Evolutionary conservation across 2,888 invertebrate species (phyloP), one percentile per base, ranked within the genome.

Genomic region (Venustoraphidia nigricollis): DNA sequence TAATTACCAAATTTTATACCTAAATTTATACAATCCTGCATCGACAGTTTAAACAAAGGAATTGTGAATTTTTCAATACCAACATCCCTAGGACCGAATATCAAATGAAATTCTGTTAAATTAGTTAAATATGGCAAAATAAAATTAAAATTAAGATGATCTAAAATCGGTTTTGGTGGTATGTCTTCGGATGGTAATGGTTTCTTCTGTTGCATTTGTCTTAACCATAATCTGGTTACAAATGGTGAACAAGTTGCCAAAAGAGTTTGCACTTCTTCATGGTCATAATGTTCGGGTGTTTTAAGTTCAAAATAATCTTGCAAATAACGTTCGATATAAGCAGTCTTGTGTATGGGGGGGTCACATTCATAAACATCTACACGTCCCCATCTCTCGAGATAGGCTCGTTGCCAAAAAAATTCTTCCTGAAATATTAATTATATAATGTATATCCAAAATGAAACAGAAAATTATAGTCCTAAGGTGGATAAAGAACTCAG

Each of bases 381-480:
- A 54, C 38, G 46, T 6, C 62, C 61, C 55, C 62, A 68, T 36
- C 61, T 57, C 17, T 58, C 59, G 2, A 51, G 48, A 59, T 67
- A 77, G 55, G 73, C 69, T 46, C 79, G 68, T 58, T 75, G 66
- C 81, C 82, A 82, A 61, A 79, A 82, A 60, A 73, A 70, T 57
- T 81, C 79, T 53, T 78, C 70, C 66, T 59, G 45, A 9, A 53
- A 48, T 17, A 17, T 17, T 17, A 17, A 17, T 17, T 17, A 17
- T 17, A 17, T 3, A 17, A 17, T 17, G 17, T 17, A 17, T 17
- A 17, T 4, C 4, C 17, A 17, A 4, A 17, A 17, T 17, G 17
- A 3, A 3, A 17, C 17, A 17, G 17, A 3, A 17, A 17, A 17
- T 17, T 17, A 17, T 17, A 17, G 2, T 17, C 17, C 17, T 17